Evolutionary conservation across 2,797 vertebrate genomes (phyloP), one percentile per base, ranked within the genome.

Genomic region (Sebastes diaconus): DNA sequence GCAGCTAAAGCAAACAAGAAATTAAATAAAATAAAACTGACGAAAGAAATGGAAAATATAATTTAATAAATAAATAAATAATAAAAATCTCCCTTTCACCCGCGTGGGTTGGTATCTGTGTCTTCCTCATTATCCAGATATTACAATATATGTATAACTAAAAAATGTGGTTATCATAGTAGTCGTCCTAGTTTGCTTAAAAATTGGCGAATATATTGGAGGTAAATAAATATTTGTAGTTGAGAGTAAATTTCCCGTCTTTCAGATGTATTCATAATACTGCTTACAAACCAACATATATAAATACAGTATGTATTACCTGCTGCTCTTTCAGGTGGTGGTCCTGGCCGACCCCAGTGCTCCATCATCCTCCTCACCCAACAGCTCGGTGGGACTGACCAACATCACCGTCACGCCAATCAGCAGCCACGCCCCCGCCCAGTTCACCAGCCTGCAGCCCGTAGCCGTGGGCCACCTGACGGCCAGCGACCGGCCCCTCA

Each of bases 391-490:
- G 0, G 97, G 97, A 18, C 89, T 99, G 86, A 96, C 97, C 90
- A 99, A 98, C 94, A 98, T 99, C 91, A 98, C 97, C 0, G 96
- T 99, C 39, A 97, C 97, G 0, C 97, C 98, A 58, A 98, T 99
- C 91, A 97, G 94, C 39, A 96, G 96, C 0, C 91, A 96, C 0
- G 92, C 94, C 0, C 95, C 97, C 1, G 91, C 97, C 50, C 98
- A 99, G 85, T 99, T 99, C 92, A 97, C 98, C 92, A 99, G 93
- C 88, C 96, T 99, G 50, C 98, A 99, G 92, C 98, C 98, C 0
- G 97, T 99, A 8, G 96, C 98, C 0, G 96, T 99, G 25, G 95
- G 97, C 50, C 98, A 98, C 86, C 96, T 99, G 75, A 90, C 95
- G 0, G 68, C 97, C 63, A 92, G 95, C 0, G 97, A 99, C 39